phyloP scores from a whole-genome alignment of 2,113 vertebrate species.

The Danionella cerebrum region DNA sequence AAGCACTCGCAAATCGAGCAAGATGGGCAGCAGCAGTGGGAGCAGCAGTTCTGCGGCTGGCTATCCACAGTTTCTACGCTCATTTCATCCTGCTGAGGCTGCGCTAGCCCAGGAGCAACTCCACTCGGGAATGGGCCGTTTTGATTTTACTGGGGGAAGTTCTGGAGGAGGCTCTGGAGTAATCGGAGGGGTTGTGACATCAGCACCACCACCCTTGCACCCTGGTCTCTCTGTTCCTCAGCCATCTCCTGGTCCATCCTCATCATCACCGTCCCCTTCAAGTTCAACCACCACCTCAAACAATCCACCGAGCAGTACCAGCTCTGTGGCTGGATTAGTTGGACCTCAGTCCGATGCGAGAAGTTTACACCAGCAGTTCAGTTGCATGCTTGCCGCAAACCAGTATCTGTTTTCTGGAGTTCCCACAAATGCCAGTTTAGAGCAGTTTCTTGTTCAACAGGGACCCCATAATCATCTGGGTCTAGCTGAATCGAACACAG shows the following conservation, averaged over 20 bases:
- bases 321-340: constrained; percentile 58
- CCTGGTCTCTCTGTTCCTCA: constrained; percentile 67
- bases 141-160: constrained; percentile 63
- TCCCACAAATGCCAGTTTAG: constrained; percentile 67
- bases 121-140: constrained; percentile 68
- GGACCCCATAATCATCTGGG: constrained; percentile 69
- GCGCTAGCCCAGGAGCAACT: constrained; percentile 71
- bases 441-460: constrained; percentile 72
- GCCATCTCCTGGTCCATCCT: constrained; percentile 59
- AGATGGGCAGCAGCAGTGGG: constrained; percentile 58
- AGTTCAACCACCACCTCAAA: constrained; percentile 57
- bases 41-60: constrained; percentile 55
- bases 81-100: constrained; percentile 68
- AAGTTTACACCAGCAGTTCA: constrained; percentile 75
- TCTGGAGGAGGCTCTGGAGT: constrained; percentile 52
- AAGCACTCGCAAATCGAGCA: constrained; percentile 70
- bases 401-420: constrained; percentile 73
- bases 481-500: constrained; percentile 55
- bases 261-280: constrained; percentile 62
- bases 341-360: constrained; percentile 65
- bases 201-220: constrained; percentile 64
- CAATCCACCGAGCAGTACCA: constrained; percentile 62
- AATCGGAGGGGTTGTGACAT: constrained; percentile 61
- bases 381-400: constrained; percentile 74
- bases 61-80: constrained; percentile 68